Conservation (phyloP, 2,113 vertebrate species). For the Vulpes lagopus region DNA sequence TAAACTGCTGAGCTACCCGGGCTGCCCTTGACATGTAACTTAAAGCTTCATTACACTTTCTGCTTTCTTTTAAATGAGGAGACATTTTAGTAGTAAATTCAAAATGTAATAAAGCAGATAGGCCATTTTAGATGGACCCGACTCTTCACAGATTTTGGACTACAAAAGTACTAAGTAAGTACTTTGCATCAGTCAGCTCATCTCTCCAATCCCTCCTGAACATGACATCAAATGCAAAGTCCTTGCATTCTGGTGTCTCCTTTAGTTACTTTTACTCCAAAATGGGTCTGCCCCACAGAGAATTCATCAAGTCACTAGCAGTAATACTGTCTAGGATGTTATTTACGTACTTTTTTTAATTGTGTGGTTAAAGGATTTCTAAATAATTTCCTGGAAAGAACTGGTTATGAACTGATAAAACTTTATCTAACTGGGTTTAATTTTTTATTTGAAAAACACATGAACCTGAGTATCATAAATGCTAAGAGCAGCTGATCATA, state of each 20-base stretch:
- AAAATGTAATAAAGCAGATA: background rate
- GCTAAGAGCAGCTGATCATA: background rate
- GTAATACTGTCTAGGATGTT: background rate
- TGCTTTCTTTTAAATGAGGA: slow-evolving; percentile 12
- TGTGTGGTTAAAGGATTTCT: background rate
- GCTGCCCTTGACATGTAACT: background rate
- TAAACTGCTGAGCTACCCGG: too few relatives aligned
- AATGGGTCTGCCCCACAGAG: slow-evolving; percentile 65
- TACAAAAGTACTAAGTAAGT: background rate
- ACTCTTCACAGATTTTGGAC: background rate
- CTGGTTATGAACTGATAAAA: background rate
- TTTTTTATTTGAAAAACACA: background rate
- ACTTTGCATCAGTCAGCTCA: background rate
- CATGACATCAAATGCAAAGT: background rate
- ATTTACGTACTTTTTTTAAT: background rate
- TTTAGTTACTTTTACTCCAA: slow-evolving; percentile 49
- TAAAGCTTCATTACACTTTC: background rate
- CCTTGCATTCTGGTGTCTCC: slow-evolving; percentile 7
- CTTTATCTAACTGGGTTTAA: background rate
- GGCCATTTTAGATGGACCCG: background rate
- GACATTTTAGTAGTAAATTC: background rate
- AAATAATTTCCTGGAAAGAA: background rate
- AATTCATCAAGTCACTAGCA: slow-evolving; percentile 52
- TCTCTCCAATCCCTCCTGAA: background rate
- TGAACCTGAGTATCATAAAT: background rate